Percentiles rank a stretch among this genome's conserved stretches.
phyloP scores from a whole-genome alignment of 2,797 vertebrate genomes.

The Coccyzus lansbergi region DNA sequence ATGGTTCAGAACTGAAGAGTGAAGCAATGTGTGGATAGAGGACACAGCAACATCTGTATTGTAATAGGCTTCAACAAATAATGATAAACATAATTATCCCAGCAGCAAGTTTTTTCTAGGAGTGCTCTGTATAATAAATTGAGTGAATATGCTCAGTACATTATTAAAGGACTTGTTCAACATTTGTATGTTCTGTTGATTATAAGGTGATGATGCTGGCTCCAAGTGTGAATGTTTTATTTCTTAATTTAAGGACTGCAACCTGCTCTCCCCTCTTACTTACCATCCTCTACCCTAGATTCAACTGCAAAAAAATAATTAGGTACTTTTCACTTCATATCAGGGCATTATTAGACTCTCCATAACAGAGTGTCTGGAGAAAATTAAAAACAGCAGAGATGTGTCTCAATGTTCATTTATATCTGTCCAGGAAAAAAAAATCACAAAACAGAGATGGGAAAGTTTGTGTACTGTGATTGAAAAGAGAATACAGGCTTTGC shows the following conservation, averaged over 20 bases:
- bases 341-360: neutral
- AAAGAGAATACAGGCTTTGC: no score
- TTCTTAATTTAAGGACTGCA: neutral
- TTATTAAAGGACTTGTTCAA: neutral
- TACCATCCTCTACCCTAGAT: neutral
- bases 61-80: neutral
- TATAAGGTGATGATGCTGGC: neutral
- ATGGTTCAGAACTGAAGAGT: neutral
- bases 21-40: neutral
- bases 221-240: neutral
- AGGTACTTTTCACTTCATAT: neutral
- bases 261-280: neutral
- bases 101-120: neutral
- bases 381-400: no score
- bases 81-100: neutral
- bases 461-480: no score
- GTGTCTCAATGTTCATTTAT: no score
- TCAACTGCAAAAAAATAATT: neutral
- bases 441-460: no score
- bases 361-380: no score
- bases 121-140: neutral
- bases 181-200: neutral
- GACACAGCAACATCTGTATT: neutral
- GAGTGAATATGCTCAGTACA: neutral
- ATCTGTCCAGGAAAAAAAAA: no score